Evolutionary conservation across 2,113 vertebrate species (phyloP).

Genomic region (Globicephala melas): DNA sequence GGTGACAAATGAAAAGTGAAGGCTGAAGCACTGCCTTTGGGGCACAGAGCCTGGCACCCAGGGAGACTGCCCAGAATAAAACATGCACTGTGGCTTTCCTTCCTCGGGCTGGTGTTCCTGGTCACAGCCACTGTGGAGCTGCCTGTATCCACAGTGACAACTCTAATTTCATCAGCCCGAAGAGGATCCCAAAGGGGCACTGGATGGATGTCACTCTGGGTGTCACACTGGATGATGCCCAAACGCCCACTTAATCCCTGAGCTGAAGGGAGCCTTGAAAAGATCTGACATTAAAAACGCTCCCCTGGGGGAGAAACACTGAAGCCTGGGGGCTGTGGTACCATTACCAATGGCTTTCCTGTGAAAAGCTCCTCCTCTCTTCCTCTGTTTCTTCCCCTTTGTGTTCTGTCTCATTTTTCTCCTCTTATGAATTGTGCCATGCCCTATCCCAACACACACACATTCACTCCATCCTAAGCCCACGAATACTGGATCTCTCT

Average conservation of each 20-base stretch:
- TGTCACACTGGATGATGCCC: slow-evolving; percentile 7
- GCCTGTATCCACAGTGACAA: slow-evolving; percentile 1
- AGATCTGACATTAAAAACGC: not conserved
- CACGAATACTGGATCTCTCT: not conserved
- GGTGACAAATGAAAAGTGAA: slow-evolving; percentile 61
- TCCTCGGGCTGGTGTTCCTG: not conserved
- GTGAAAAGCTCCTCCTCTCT: not conserved
- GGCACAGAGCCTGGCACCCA: not conserved
- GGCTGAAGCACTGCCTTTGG: not conserved
- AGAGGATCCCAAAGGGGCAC: not conserved
- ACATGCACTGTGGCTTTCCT: not conserved
- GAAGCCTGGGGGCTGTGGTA: not conserved
- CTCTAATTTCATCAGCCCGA: slow-evolving; percentile 42
- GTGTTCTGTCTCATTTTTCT: not conserved
- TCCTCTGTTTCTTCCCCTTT: not conserved
- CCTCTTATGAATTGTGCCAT: not conserved
- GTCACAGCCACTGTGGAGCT: not conserved
- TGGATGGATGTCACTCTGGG: slow-evolving; percentile 32
- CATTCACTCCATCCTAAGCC: not conserved
- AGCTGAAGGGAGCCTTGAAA: not conserved
- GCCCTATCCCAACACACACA: too few relatives aligned
- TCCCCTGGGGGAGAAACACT: too few relatives aligned
- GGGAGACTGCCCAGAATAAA: not conserved
- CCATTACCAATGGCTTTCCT: not conserved
- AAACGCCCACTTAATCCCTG: not conserved